These are phyloP conservation scores for Tenebrio molitor DNA, from an alignment of 1,140 invertebrate genomes.

Conservation along the genomic window DNA sequence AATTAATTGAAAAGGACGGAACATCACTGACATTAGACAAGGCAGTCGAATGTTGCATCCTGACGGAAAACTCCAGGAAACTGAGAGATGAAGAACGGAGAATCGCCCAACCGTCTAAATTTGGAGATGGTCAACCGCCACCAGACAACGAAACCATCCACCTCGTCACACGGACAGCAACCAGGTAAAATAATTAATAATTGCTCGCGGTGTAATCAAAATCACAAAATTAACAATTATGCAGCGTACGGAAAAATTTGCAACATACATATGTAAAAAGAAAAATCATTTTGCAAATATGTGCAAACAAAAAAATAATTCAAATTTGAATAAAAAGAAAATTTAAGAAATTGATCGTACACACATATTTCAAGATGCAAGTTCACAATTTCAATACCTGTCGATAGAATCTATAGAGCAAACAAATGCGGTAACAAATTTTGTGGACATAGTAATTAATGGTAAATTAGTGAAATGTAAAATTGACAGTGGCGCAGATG, in stretches of 20 bases:
- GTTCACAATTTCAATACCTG: neutral
- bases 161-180: neutral
- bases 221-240: neutral
- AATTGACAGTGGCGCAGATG: conserved; percentile 13
- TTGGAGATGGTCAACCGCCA: no score
- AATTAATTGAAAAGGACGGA: no score
- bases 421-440: neutral
- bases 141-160: conserved; percentile 37
- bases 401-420: neutral
- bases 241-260: neutral
- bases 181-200: neutral
- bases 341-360: conserved; percentile 18
- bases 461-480: conserved; percentile 14
- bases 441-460: conserved; percentile 1
- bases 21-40: no score
- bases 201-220: neutral
- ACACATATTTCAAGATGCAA: neutral
- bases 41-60: no score
- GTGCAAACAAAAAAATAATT: neutral
- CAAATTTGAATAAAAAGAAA: neutral
- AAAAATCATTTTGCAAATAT: conserved; percentile 24
- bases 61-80: no score
- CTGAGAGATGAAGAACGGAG: no score
- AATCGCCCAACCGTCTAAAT: no score
- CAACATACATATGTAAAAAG: conserved; percentile 16